A percentile compares a stretch with the other conserved stretches of the same genome.
Conservation (phyloP, 2,888 invertebrate genomes). For the Lasioglossum villosulum region DNA sequence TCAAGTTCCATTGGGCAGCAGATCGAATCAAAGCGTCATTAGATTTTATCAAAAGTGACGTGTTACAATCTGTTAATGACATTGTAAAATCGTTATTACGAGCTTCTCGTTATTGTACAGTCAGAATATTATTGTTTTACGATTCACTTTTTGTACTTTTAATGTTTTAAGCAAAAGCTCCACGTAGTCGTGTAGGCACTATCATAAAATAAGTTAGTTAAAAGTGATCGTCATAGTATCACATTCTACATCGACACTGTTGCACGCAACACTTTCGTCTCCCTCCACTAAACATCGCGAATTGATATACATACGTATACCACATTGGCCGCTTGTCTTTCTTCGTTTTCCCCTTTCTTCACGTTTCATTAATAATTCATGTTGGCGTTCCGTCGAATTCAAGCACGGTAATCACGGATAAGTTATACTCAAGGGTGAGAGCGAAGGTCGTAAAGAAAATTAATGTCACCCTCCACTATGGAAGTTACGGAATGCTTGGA, state of each 20-base stretch:
- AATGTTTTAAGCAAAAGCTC: too few relatives aligned
- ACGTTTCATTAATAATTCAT: constrained; percentile 69
- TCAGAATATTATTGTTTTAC: not conserved
- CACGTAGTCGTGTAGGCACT: not conserved
- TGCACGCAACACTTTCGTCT: not conserved
- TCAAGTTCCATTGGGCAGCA: not conserved
- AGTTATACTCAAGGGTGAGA: constrained; percentile 59
- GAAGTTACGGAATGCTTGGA: constrained; percentile 55
- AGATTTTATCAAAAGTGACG: not conserved
- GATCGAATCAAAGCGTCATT: not conserved
- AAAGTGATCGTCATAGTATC: not conserved
- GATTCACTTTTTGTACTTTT: too few relatives aligned
- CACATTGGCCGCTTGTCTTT: constrained; percentile 33
- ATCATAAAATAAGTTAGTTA: not conserved
- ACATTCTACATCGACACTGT: not conserved
- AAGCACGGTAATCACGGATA: constrained; percentile 67
- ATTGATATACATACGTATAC: constrained; percentile 30
- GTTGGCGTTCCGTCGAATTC: constrained; percentile 61
- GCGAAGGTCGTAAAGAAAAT: constrained; percentile 66
- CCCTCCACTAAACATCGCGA: constrained; percentile 22
- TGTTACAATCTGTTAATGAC: not conserved
- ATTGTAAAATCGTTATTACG: not conserved
- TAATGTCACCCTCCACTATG: constrained; percentile 54
- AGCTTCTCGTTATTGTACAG: too few relatives aligned
- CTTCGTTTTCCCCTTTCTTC: constrained; percentile 22